Base-by-base conservation (phyloP, 2,888 invertebrate genomes). In the Lithophane semibrunnea region DNA sequence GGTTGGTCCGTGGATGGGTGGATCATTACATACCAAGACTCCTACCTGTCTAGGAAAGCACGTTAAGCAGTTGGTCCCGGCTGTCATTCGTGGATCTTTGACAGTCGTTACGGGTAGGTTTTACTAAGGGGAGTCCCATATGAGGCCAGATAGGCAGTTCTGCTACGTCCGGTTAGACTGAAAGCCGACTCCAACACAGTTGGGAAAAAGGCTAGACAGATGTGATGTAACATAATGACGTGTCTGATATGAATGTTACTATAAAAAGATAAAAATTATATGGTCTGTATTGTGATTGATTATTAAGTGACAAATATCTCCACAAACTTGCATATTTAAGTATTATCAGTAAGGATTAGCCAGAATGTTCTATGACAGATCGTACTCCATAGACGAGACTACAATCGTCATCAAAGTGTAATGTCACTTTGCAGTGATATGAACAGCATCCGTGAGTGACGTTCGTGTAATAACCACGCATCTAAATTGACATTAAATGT, bases 401-500 rank as follows among this genome's bases (percentile, higher is more conserved):
- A 67, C 58, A 21, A 29, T 67, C 65, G 75, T 84, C 79, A 81
- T 84, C 70, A 81, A 77, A 81, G 61, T 63, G 63, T 75, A 79
- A 82, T 84, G 70, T 60, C 75, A 81, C 56, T 72, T 81, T 68
- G 37, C 77, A 75, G 44, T 61, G 79, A 73, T 69, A 60, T 8
- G 76, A n/a, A 21, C 68, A 68, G 77, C 83, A 88, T 87, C 84
- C 84, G 82, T 79, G 85, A 84, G 68, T 86, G 87, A 86, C 88
- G 83, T 80, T 44, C 42, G 70, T 73, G 82, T 83, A 83, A 87
- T 87, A 89, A 82, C 83, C 74, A 63, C 86, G 87, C 89, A 89
- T 89, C 82, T 89, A 88, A 89, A 89, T 89, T 84, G 83, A 77
- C 87, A 82, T 84, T 86, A 83, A 80, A 81, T 79, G 77, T 81